Percentiles rank a stretch among this genome's conserved stretches.
Evolutionary conservation across 2,888 invertebrate genomes (phyloP).

Genomic region (Drosophila algonquin): DNA sequence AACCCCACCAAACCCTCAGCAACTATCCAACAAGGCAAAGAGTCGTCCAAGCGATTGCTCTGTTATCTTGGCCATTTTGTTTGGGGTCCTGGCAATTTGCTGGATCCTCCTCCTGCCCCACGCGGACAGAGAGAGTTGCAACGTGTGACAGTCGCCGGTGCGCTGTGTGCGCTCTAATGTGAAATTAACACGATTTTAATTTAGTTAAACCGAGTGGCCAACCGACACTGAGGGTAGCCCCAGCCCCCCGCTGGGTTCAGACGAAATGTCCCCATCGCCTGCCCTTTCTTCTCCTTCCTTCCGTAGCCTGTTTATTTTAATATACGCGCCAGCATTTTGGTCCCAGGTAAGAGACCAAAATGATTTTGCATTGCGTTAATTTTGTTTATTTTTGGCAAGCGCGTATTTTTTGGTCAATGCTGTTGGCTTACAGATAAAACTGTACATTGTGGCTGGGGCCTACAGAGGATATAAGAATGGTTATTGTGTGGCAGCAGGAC

Average conservation of each 20-base stretch:
- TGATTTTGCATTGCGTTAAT: constrained; percentile 68
- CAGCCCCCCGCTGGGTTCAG: constrained; percentile 26
- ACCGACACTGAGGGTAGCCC: constrained; percentile 49
- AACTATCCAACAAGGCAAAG: constrained; percentile 7
- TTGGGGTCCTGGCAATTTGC: constrained; percentile 70
- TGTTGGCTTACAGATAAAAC: constrained; percentile 62
- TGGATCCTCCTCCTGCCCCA: not conserved
- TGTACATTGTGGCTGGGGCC: constrained; percentile 22
- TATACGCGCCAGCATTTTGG: constrained; percentile 53
- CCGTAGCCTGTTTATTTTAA: constrained; percentile 69
- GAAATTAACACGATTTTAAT: constrained; percentile 81
- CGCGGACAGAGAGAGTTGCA: constrained; percentile 17
- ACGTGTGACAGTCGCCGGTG: constrained; percentile 60
- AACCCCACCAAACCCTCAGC: not conserved
- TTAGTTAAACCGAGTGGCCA: constrained; percentile 79
- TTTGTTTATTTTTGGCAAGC: constrained; percentile 69
- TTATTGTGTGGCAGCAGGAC: not conserved
- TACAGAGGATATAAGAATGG: not conserved
- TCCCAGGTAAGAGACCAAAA: constrained; percentile 49
- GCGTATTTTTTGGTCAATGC: constrained; percentile 49
- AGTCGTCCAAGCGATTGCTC: constrained; percentile 31
- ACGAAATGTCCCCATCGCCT: not conserved
- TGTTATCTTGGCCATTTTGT: constrained; percentile 73
- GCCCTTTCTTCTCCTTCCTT: constrained; percentile 6
- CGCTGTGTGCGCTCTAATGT: constrained; percentile 76